Evolutionary conservation across 2,113 vertebrate genomes (phyloP).

Genomic region (Galemys pyrenaicus): DNA sequence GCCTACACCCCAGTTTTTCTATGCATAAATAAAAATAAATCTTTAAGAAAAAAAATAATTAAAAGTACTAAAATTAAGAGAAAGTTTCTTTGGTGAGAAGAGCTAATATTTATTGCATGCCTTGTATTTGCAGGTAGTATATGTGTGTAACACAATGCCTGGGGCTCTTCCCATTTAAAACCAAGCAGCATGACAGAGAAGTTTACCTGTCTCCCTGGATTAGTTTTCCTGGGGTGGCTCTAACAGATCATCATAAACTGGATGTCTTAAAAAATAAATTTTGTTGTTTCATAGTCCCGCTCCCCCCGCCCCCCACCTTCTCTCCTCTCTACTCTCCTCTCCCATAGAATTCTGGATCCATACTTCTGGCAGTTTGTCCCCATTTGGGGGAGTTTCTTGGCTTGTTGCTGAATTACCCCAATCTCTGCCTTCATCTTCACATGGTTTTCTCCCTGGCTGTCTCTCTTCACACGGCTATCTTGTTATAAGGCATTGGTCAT

Average conservation of each 20-base stretch:
- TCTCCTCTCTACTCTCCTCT: neutral
- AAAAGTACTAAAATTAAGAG: neutral
- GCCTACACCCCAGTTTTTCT: no score
- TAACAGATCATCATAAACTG: neutral
- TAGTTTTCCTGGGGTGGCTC: neutral
- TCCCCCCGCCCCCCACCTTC: no score
- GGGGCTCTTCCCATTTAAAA: neutral
- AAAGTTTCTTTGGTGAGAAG: neutral
- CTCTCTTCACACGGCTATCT: neutral
- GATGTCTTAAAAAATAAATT: neutral
- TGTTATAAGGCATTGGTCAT: neutral
- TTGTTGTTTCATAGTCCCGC: neutral
- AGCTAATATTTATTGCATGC: neutral
- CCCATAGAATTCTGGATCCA: no score
- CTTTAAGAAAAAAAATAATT: neutral
- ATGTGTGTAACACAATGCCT: neutral
- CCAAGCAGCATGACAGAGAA: neutral
- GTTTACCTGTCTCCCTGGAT: neutral
- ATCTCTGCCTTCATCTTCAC: neutral
- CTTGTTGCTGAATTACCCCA: neutral
- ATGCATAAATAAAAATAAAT: no score
- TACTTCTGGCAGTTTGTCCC: neutral
- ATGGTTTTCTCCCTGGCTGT: neutral
- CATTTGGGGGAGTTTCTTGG: neutral
- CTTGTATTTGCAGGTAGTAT: neutral